Evolutionary conservation across 2,888 invertebrate genomes (phyloP), one percentile per base, ranked within the genome.

Genomic region (Flexamia atlantica): DNA sequence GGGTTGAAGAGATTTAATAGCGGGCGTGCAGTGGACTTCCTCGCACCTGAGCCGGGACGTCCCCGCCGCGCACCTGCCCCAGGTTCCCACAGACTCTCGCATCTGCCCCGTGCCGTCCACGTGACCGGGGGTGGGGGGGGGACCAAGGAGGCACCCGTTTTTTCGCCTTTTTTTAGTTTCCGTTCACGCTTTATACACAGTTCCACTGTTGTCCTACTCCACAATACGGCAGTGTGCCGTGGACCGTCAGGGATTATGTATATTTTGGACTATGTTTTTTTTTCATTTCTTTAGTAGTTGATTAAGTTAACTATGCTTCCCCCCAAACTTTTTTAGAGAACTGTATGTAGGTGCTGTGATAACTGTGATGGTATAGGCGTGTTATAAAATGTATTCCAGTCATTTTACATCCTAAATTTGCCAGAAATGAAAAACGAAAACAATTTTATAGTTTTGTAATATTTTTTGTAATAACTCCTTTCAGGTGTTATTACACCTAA

Each of bases 101-200:
- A 79, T 57, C 79, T 79, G 79, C 57, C 79, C 79, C 79, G 79
- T 79, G 79, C 79, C 79, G 57, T 25, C 79, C 79, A 79, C 79
- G 79, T 79, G 79, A 79, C 79, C 25, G 1, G 14, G n/a, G 60
- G 60, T 7, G 25, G 60, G 23, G 25, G 30, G 76, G 79, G 25
- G 32, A 79, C 79, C 60, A 9, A 23, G 23, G 25, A 2, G 68
- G 32, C 28, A 28, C 28, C 64, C 64, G 64, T 64, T 64, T 64
- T 64, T 64, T 64, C 64, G 30, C 14, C 30, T 17, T 64, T 64
- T 57, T 64, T 64, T 64, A 64, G 64, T 64, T 64, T 64, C 64
- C 64, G 64, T 64, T 64, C 64, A 64, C 64, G 64, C 64, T 64
- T 64, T 64, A 30, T 64, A 64, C 28, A 70, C 70, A 70, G 17